Evolutionary conservation across 2,888 invertebrate species (phyloP).

Genomic region (Anorthoa munda): DNA sequence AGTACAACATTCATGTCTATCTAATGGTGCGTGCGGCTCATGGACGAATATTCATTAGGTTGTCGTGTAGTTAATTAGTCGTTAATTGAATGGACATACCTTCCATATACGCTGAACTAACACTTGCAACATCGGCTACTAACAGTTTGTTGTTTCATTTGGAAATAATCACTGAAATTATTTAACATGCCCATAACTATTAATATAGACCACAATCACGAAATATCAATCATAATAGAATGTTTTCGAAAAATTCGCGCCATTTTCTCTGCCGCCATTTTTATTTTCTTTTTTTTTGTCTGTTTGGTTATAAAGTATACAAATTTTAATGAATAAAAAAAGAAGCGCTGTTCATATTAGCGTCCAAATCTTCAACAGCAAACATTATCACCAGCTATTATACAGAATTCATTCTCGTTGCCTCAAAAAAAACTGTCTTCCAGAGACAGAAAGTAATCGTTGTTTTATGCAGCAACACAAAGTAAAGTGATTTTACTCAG

Average conservation of each 20-base stretch:
- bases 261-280: too few species aligned
- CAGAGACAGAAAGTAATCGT: conserved; percentile 42
- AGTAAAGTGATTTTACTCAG: conserved; percentile 52
- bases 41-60: conserved; percentile 19
- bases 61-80: conserved; percentile 33
- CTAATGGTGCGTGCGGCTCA: conserved; percentile 23
- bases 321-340: not conserved
- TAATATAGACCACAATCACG: not conserved
- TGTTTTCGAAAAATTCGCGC: not conserved
- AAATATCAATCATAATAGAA: not conserved
- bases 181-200: not conserved
- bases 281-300: too few species aligned
- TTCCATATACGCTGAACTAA: not conserved
- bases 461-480: conserved; percentile 34
- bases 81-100: conserved; percentile 16
- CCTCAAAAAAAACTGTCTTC: conserved; percentile 18
- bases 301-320: too few species aligned
- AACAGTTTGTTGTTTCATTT: not conserved
- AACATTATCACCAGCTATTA: not conserved
- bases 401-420: not conserved
- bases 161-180: not conserved
- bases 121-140: not conserved
- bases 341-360: not conserved
- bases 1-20: conserved; percentile 7
- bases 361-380: conserved; percentile 5